Conservation (phyloP, 1,140 invertebrate species). For the Temnothorax curvispinosus region DNA sequence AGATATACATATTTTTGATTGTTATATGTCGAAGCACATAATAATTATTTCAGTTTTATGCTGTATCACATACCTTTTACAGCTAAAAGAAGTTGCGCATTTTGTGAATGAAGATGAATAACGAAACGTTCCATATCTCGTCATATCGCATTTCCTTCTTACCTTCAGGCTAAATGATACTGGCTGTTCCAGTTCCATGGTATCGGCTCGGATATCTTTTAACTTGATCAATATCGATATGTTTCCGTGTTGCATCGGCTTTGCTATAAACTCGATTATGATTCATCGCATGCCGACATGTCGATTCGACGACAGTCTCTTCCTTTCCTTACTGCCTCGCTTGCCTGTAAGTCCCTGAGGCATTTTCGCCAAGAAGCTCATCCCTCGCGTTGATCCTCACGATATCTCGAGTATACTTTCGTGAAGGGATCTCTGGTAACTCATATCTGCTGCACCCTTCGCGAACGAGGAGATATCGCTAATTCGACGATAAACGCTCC, state of each 20-base stretch:
- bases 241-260: slow-evolving; percentile 30
- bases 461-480: slow-evolving; percentile 8
- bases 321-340: neutral
- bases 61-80: too few species aligned
- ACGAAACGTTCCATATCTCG: neutral
- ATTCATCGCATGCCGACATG: neutral
- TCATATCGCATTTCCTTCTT: neutral
- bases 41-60: neutral
- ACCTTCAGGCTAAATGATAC: neutral
- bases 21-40: neutral
- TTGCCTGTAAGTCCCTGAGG: slow-evolving; percentile 12
- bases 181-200: neutral
- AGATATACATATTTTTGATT: neutral
- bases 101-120: neutral
- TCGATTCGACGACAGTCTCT: slow-evolving; percentile 28
- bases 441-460: slow-evolving; percentile 1
- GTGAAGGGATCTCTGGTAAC: slow-evolving; percentile 37
- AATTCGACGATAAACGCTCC: slow-evolving; percentile 53
- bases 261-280: neutral
- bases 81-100: neutral
- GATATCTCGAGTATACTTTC: slow-evolving; percentile 47
- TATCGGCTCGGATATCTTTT: slow-evolving; percentile 21
- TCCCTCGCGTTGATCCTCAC: slow-evolving; percentile 21
- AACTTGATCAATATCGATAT: slow-evolving; percentile 34
- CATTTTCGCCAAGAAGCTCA: slow-evolving; percentile 5